A percentile compares a stretch with the other conserved stretches of the same genome.
Conservation (phyloP, 2,888 invertebrate species). For the Eristalinus aeneus region DNA sequence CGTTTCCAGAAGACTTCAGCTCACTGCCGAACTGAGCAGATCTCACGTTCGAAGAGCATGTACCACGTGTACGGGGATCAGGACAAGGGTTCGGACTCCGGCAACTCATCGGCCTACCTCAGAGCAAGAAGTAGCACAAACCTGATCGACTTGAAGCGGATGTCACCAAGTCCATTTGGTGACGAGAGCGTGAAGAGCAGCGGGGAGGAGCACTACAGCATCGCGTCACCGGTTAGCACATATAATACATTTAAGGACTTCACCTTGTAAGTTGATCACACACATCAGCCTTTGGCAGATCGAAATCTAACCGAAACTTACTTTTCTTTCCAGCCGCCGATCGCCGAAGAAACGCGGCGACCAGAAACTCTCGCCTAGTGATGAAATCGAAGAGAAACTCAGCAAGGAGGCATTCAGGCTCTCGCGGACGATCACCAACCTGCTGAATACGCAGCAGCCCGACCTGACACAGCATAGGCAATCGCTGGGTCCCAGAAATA, state of each 20-base stretch:
- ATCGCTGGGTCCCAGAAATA: conserved; percentile 28
- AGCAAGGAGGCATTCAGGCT: conserved; percentile 86
- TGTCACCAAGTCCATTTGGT: conserved; percentile 49
- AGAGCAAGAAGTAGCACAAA: conserved; percentile 79
- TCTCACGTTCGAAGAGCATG: conserved; percentile 80
- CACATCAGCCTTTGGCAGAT: not conserved
- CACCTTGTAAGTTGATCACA: conserved; percentile 82
- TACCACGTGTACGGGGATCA: conserved; percentile 77
- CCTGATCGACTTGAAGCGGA: conserved; percentile 73
- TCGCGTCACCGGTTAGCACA: conserved; percentile 76
- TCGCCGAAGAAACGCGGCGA: conserved; percentile 81
- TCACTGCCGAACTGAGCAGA: conserved; percentile 75
- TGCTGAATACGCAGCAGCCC: conserved; percentile 85
- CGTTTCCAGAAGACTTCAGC: conserved; percentile 78
- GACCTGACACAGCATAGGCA: conserved; percentile 80
- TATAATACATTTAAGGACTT: conserved; percentile 82
- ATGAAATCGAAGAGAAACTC: conserved; percentile 84
- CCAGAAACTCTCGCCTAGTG: conserved; percentile 83
- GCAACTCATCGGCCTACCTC: conserved; percentile 73
- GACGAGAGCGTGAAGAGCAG: conserved; percentile 57
- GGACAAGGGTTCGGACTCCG: conserved; percentile 64
- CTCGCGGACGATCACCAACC: conserved; percentile 85
- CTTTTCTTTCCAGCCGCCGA: conserved; percentile 75
- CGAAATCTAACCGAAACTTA: not conserved
- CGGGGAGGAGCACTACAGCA: conserved; percentile 74